Evolutionary conservation across 1,140 invertebrate species (phyloP).

Genomic region (Polypedilum pembai): DNA sequence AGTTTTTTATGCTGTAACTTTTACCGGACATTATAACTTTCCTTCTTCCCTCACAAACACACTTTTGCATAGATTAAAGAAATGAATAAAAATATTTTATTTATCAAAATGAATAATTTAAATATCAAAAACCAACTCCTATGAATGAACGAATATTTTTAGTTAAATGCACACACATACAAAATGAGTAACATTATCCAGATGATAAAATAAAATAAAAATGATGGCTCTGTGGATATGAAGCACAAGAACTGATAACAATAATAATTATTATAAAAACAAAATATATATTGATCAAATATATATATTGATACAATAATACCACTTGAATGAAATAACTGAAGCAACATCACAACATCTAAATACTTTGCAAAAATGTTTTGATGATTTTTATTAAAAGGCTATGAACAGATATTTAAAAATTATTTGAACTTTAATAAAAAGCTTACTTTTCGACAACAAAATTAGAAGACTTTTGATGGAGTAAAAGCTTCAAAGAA

Average conservation of each 20-base stretch:
- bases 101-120: background rate
- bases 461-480: no score
- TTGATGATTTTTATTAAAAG: background rate
- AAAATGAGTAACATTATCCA: slow-evolving; percentile 20
- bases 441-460: no score
- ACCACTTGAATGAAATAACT: slow-evolving; percentile 20
- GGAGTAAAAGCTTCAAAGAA: no score
- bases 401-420: no score
- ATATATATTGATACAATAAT: slow-evolving; percentile 17
- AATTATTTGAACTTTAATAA: no score
- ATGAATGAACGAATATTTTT: background rate
- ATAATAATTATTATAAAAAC: slow-evolving; percentile 23
- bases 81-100: background rate
- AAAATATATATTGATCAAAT: slow-evolving; percentile 1
- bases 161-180: slow-evolving; percentile 10
- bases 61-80: background rate
- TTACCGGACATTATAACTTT: slow-evolving; percentile 23
- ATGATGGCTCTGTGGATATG: background rate
- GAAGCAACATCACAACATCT: slow-evolving; percentile 23
- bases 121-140: background rate
- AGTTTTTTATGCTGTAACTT: background rate
- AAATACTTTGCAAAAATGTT: slow-evolving; percentile 9
- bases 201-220: background rate
- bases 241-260: slow-evolving; percentile 15
- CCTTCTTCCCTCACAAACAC: background rate